Evolutionary conservation across 2,113 vertebrate species (phyloP).

Genomic region (Girardinichthys multiradiatus): DNA sequence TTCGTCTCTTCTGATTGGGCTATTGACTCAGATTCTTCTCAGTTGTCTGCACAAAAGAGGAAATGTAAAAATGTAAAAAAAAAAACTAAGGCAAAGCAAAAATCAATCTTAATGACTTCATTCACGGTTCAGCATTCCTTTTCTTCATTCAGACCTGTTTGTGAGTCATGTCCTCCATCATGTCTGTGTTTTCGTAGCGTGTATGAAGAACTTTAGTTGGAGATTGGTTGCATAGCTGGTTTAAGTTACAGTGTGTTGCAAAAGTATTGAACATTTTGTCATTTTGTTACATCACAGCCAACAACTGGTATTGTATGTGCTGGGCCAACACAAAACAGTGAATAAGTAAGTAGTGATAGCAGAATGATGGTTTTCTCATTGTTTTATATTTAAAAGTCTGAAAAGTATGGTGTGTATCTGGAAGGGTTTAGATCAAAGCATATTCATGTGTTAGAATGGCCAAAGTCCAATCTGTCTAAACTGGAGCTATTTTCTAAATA

Average conservation of each 20-base stretch:
- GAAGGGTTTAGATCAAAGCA: no score
- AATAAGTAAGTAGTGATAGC: not conserved
- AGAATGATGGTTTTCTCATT: not conserved
- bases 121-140: not conserved
- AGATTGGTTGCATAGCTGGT: no score
- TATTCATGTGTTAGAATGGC: not conserved
- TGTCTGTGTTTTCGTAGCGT: not conserved
- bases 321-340: no score
- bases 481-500: not conserved
- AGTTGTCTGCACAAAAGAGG: slow-evolving; percentile 31
- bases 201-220: no score
- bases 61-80: slow-evolving; percentile 17
- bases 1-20: slow-evolving; percentile 47
- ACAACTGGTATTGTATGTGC: no score
- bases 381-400: not conserved
- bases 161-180: not conserved
- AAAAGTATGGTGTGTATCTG: not conserved
- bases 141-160: slow-evolving; percentile 7
- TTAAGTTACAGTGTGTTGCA: no score
- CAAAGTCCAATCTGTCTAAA: not conserved
- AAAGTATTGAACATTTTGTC: no score
- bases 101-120: no score
- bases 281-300: no score
- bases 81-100: slow-evolving; percentile 5
- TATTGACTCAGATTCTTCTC: slow-evolving; percentile 41